These are phyloP conservation scores for Silurus aristotelis DNA, from an alignment of 2,797 vertebrate species.

Conservation along the genomic window DNA sequence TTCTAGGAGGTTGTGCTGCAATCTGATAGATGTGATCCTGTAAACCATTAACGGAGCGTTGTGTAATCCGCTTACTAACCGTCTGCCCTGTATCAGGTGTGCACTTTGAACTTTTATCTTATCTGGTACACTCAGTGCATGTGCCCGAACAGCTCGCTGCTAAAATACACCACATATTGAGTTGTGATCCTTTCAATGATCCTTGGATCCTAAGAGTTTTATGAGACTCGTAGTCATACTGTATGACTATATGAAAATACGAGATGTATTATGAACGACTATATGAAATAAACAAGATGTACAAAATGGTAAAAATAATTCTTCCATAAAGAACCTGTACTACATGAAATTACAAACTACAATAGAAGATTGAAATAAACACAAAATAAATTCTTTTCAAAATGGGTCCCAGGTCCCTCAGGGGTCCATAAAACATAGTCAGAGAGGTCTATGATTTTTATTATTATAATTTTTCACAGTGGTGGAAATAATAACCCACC, in stretches of 20 bases:
- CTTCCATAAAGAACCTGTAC: no score
- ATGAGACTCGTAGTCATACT: neutral
- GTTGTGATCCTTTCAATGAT: neutral
- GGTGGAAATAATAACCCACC: no score
- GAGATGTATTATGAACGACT: neutral
- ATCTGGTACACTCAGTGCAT: conserved; percentile 65
- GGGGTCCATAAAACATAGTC: no score
- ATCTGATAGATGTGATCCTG: conserved; percentile 62
- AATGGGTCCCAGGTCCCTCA: no score
- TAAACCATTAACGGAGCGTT: conserved; percentile 70
- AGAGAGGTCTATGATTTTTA: no score
- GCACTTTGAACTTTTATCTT: conserved; percentile 68
- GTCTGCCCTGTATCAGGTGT: conserved; percentile 66
- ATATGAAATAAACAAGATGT: neutral
- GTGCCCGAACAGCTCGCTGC: conserved; percentile 29
- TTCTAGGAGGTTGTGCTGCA: conserved; percentile 65
- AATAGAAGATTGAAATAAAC: no score
- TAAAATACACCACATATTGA: conserved; percentile 48
- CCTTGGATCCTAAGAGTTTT: no score
- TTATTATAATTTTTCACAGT: no score
- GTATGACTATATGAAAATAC: neutral
- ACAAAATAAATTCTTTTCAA: no score
- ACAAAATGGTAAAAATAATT: neutral
- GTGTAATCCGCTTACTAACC: conserved; percentile 63
- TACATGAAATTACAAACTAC: no score